A percentile compares a stretch with the other conserved stretches of the same genome.
Conservation (phyloP, 37 sponge, comb jelly and placozoan genomes). For the Hexactinellida sp. region DNA sequence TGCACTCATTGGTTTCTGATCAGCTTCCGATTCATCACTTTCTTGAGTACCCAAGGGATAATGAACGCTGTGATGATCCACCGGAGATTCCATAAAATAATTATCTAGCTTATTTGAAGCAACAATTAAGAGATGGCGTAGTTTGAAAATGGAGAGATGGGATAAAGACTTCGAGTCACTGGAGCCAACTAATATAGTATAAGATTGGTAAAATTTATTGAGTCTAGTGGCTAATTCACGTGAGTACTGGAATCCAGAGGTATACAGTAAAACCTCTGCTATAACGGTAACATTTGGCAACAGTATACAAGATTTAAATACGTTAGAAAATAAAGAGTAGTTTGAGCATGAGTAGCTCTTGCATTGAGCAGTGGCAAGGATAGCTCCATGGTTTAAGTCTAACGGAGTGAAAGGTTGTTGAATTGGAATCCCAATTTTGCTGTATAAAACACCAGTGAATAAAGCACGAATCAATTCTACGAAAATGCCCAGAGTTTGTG, state of each 20-base stretch:
- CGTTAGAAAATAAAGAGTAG: neutral
- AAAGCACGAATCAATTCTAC: neutral
- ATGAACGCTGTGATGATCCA: neutral
- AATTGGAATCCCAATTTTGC: neutral
- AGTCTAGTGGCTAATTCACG: neutral
- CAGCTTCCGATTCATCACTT: neutral
- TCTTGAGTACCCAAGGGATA: neutral
- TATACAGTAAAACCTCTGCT: neutral
- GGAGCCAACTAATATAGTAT: neutral
- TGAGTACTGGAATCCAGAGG: neutral
- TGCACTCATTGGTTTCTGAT: neutral
- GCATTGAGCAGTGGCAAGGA: neutral
- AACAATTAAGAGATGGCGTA: neutral
- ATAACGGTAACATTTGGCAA: neutral
- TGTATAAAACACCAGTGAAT: neutral
- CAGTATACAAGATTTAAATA: neutral
- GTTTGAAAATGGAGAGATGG: neutral
- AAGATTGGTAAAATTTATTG: neutral
- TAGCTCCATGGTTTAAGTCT: neutral
- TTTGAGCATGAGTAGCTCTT: neutral
- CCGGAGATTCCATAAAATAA: neutral
- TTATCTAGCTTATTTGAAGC: slow-evolving; percentile 4
- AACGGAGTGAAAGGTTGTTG: neutral
- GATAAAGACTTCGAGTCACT: neutral
- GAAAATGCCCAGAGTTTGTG: neutral